Evolutionary conservation across 2,797 vertebrate genomes (phyloP), one percentile per base, ranked within the genome.

Genomic region (Typhlichthys subterraneus): DNA sequence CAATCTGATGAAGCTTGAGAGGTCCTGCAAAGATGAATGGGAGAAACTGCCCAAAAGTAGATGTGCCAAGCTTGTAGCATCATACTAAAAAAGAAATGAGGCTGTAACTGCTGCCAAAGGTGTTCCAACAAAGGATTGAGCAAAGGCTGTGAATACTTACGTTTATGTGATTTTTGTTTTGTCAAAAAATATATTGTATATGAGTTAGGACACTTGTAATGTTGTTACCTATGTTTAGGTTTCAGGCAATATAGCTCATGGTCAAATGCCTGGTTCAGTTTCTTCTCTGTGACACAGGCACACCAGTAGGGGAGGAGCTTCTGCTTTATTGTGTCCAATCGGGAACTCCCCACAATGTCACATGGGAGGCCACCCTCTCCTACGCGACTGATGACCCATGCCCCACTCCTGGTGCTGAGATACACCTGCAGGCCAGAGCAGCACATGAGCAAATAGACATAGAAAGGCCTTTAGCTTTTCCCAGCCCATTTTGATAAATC

Each of bases 181-280:
- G 23, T 23, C 3, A 23, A 23, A 23, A 23, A 23, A 23, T 23
- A 23, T 23, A 23, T 23, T 23, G 2, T 23, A 23, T 23, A 23
- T 2, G 19, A 23, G 19, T 13, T 45, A 12, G 33, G 8, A n/a
- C 33, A 48, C 31, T 14, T 2, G 14, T 9, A 2, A 1, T 56
- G 10, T 17, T 38, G 8, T 56, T 89, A 96, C 95, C 92, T 85
- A 79, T 96, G 94, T 53, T 89, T 89, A 67, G 93, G 94, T 77
- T 93, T 91, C 64, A 95, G 86, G 45, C 91, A 88, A 47, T 89
- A 93, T 17, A 90, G 48, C 3, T 60, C 67, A 65, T 93, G 91
- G 67, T 89, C 73, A 59, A 90, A 77, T 0, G 47, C 63, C 11
- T 51, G 1, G 5, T 92, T 90, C 66, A 89, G 13, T 13, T 69